phyloP scores from a whole-genome alignment of 2,888 invertebrate genomes.

The Hyles lineata region DNA sequence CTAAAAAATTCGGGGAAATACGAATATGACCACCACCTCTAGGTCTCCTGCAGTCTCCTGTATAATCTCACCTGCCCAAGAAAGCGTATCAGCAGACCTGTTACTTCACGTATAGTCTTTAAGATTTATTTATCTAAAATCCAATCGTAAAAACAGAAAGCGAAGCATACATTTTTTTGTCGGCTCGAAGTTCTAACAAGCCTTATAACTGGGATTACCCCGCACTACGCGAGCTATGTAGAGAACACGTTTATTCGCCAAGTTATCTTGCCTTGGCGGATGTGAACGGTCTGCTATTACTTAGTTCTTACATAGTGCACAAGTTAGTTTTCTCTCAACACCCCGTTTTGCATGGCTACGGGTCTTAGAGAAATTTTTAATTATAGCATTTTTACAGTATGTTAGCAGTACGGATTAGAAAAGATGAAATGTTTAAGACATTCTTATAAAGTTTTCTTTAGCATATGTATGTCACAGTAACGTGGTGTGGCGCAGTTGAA shows the following conservation, averaged over 20 bases:
- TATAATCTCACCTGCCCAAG: too few relatives aligned
- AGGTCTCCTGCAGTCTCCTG: too few relatives aligned
- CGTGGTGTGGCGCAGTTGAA: too few relatives aligned
- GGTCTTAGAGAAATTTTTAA: background rate
- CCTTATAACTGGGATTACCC: background rate
- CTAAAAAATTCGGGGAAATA: too few relatives aligned
- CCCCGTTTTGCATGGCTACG: background rate
- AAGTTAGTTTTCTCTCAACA: constrained; percentile 7
- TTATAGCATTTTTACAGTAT: background rate
- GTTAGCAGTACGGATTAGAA: background rate
- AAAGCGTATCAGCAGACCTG: too few relatives aligned
- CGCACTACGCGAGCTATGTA: background rate
- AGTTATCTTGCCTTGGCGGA: background rate
- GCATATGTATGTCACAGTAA: too few relatives aligned
- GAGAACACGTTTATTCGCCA: constrained; percentile 1
- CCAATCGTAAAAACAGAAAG: too few relatives aligned
- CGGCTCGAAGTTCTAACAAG: background rate
- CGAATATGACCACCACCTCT: too few relatives aligned
- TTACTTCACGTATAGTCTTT: too few relatives aligned
- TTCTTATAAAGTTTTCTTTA: background rate
- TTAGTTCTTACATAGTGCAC: constrained; percentile 2
- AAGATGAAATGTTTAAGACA: too few relatives aligned
- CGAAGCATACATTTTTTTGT: too few relatives aligned
- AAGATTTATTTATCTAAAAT: too few relatives aligned
- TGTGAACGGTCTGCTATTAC: constrained; percentile 9